Base-by-base conservation (phyloP, 2,888 invertebrate genomes). In the Xestia rhomboidea region DNA sequence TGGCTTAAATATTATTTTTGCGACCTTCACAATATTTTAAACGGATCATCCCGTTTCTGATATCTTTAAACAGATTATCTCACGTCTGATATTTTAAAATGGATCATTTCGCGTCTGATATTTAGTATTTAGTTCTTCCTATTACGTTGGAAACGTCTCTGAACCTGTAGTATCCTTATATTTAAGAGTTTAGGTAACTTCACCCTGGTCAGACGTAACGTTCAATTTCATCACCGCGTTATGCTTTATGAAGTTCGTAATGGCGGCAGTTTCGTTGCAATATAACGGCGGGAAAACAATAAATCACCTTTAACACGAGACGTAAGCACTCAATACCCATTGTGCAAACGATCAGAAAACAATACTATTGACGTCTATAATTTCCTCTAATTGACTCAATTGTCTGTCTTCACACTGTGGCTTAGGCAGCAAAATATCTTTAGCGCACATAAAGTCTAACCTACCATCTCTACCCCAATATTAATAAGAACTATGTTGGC, bases 301-400 rank as follows among this genome's bases (percentile, higher is more conserved):
- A 85, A 76, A 76, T 84, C 62, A 81, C 70, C 13, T 64, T 27
- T 60, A 77, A 72, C 34, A 51, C 11, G 62, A 46, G 38, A 72
- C 51, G 63, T 64, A 69, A 85, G 70, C 41, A 84, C 69, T 80
- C 71, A 83, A 64, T 75, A 49, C 30, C 24, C 75, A 75, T 86
- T 82, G 73, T 86, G 67, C 62, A 78, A 84, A 70, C 57, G 60
- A 67, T 68, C 73, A 73, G 41, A 85, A 84, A 75, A 85, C 87
- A 87, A 84, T 87, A 82, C 73, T 73, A 79, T 81, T 88, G 88
- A 89, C 86, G 87, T 82, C 78, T 75, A 85, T 87, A 85, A 88
- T 88, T 90, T 90, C 87, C 89, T 85, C 81, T 89, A 89, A 91
- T 90, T 88, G 85, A 76, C 77, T 82, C 84, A 68, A 90, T 89